Conservation (phyloP, 2,797 vertebrate genomes). For the Myotis myotis region DNA sequence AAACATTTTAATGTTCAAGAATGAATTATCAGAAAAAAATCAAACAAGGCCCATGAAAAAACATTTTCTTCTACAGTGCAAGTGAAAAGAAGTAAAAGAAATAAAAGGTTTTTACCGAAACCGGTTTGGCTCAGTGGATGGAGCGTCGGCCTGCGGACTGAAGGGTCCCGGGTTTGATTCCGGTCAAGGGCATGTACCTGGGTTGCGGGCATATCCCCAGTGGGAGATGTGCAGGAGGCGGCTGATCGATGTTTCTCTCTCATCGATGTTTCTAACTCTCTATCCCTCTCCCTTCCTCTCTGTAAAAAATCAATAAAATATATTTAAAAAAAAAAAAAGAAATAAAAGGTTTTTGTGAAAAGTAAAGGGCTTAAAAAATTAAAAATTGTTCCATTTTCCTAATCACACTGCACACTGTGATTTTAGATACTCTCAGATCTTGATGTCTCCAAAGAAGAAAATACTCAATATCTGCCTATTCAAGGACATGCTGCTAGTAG, state of each 20-base stretch:
- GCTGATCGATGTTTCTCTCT: too few relatives aligned
- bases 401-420: neutral
- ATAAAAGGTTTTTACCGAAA: neutral
- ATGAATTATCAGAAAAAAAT: conserved; percentile 22
- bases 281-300: too few relatives aligned
- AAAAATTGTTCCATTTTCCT: neutral
- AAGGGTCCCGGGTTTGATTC: too few relatives aligned
- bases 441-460: conserved; percentile 12
- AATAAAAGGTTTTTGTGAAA: neutral
- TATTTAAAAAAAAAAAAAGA: too few relatives aligned
- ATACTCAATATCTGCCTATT: neutral
- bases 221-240: too few relatives aligned
- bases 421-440: conserved; percentile 18
- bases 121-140: too few relatives aligned
- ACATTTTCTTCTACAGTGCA: neutral
- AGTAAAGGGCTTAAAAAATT: neutral
- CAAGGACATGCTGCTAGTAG: neutral
- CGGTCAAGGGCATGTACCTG: too few relatives aligned
- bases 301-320: too few relatives aligned
- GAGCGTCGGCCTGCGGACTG: too few relatives aligned
- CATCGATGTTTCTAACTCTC: too few relatives aligned
- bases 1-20: conserved; percentile 24
- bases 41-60: neutral
- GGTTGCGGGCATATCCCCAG: too few relatives aligned
- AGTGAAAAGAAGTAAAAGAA: neutral